Base-by-base conservation (phyloP, 2,113 vertebrate genomes). In the Cynocephalus volans region DNA sequence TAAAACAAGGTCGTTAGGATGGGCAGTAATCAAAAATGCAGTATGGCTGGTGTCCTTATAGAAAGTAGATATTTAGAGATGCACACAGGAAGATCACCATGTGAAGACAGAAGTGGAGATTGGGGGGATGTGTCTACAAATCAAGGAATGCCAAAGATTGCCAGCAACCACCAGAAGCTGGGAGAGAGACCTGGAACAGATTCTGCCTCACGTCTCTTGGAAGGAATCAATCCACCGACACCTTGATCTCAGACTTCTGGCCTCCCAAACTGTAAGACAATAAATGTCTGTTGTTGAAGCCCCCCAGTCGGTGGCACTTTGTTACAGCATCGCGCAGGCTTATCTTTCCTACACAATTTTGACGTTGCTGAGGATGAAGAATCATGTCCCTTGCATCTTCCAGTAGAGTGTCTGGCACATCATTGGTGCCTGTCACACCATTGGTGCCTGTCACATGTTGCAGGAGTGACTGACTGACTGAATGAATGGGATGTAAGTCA, bases 371-470 rank as follows among this genome's bases (percentile, higher is more conserved):
- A 28, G 14, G 26, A 21, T 6, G 18, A 28, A 14, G 52, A 48
- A 0, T 26, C 36, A 23, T 4, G n/a, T 3, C n/a, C 15, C 13
- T 31, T 17, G 8, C 56, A n/a, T 9, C 31, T 58, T 19, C 41
- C 8, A 3, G 41, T 24, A 62, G 5, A 48, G 33, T 19, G 24
- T n/a, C n/a, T 36, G 56, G 33, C 9, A 17, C 33, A 13, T 5
- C 4, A 2, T 1, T 1, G n/a, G 69, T 70, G 21, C 24, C 28
- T 3, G 12, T 2, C 10, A n/a, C 17, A 0, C 7, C 4, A 2
- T 1, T 1, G n/a, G 69, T 70, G 21, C 24, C 28, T 3, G 12
- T 2, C 10, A n/a, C 17, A 0, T 0, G 28, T 9, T 64, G n/a
- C 18, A 23, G 52, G 28, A 24, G 19, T 1, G 12, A 14, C 10